phyloP scores from a whole-genome alignment of 1,140 invertebrate species.

The Lasioglossum albipes region DNA sequence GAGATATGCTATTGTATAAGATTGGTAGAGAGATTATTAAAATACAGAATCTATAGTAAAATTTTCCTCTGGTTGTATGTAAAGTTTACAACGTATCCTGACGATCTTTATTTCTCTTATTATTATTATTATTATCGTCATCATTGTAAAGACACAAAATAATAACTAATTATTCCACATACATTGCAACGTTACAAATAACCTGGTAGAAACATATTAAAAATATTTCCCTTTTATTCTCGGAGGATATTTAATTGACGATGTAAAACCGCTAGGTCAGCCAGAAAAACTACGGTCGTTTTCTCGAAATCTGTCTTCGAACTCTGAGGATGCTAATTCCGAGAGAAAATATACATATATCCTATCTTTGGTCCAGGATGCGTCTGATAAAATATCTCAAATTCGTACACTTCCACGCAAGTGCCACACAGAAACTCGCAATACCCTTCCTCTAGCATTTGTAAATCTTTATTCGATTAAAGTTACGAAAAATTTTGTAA shows the following conservation, averaged over 20 bases:
- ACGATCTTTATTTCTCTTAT: constrained; percentile 10
- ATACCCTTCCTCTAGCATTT: not conserved
- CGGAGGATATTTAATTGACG: constrained; percentile 32
- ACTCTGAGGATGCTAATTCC: constrained; percentile 10
- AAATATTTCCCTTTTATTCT: constrained; percentile 31
- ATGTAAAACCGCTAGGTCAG: constrained; percentile 21
- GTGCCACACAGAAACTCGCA: not conserved
- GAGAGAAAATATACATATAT: constrained; percentile 41
- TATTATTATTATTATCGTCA: not conserved
- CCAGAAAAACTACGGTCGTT: not conserved
- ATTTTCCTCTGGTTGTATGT: not conserved
- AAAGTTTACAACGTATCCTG: constrained; percentile 12
- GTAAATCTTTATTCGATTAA: constrained; percentile 9
- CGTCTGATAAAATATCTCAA: constrained; percentile 10
- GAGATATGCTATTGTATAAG: constrained; percentile 23
- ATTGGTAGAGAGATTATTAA: constrained; percentile 35
- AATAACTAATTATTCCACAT: constrained; percentile 19
- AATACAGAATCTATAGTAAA: constrained; percentile 21
- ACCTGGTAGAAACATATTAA: constrained; percentile 42
- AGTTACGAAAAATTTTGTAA: not conserved
- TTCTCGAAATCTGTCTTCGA: not conserved
- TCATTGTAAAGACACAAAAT: not conserved
- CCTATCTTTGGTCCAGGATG: constrained; percentile 32
- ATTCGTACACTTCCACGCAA: not conserved
- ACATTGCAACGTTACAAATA: constrained; percentile 29